These are phyloP conservation scores for Pangasius sanitwongsei DNA, from an alignment of 2,797 vertebrate species.

Conservation along the genomic window DNA sequence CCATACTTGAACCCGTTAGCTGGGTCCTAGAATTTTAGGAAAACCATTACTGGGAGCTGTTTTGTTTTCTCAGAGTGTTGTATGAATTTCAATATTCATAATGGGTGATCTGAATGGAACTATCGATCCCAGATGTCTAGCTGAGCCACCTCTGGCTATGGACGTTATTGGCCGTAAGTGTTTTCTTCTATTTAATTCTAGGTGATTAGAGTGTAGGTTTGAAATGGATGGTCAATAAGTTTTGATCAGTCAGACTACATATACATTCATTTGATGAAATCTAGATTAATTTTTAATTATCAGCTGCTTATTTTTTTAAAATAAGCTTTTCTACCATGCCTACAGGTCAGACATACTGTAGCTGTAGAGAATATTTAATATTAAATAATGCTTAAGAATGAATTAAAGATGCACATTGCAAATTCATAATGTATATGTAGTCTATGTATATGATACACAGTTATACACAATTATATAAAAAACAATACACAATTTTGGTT, in stretches of 20 bases:
- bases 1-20: background rate
- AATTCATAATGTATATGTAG: background rate
- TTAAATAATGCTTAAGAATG: background rate
- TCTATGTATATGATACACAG: background rate
- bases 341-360: background rate
- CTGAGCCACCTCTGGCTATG: conserved; percentile 73
- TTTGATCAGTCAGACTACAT: background rate
- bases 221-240: background rate
- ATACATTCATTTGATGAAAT: background rate
- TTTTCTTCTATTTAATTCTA: background rate
- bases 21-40: background rate
- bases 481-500: background rate
- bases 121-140: conserved; percentile 73
- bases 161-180: conserved; percentile 77
- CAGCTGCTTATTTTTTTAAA: background rate
- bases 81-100: conserved; percentile 40
- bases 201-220: background rate
- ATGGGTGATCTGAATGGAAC: conserved; percentile 66
- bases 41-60: background rate
- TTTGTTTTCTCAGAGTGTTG: background rate
- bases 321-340: background rate
- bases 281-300: background rate
- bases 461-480: too few species aligned
- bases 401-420: background rate
- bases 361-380: background rate